A percentile compares a stretch with the other conserved stretches of the same genome.
phyloP scores from a whole-genome alignment of 2,113 vertebrate genomes.

The zebrafish (Danio rerio) region GRCz12tu NC_133199.1:10540001-10540500 shows the following conservation, averaged over 20 bases:
- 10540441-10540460: no score
- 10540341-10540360: no score
- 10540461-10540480: not conserved
- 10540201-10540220: slow-evolving; percentile 56
- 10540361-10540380: no score
- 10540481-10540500: not conserved
- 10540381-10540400: no score
- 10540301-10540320: no score
- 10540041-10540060: slow-evolving; percentile 15
- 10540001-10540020: slow-evolving; percentile 79
- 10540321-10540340: no score
- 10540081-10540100: slow-evolving; percentile 48
- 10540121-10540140: slow-evolving; percentile 81
- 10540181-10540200: slow-evolving; percentile 67
- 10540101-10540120: slow-evolving; percentile 61
- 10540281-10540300: no score
- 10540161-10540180: slow-evolving; percentile 79
- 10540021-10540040: slow-evolving; percentile 71
- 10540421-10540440: no score
- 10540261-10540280: not conserved
- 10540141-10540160: slow-evolving; percentile 78
- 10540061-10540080: slow-evolving; percentile 2
- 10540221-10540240: slow-evolving; percentile 7
- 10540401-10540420: no score
- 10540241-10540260: slow-evolving; percentile 9